Base-by-base conservation (phyloP, 64 coral and sea anemone species). In the Pocillopora verrucosa region DNA sequence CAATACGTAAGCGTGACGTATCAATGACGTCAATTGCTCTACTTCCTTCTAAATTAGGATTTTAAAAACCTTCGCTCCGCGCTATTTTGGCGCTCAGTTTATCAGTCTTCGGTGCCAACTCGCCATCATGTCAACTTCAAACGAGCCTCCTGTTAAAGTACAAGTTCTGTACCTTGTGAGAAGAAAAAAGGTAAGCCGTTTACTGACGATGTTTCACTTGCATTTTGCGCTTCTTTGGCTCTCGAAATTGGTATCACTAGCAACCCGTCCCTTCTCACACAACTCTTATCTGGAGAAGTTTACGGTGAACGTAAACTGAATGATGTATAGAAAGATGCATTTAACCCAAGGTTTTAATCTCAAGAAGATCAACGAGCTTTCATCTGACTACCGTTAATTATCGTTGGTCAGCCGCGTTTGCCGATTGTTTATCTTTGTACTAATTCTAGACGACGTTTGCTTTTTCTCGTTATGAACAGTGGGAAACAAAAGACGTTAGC, bases 31-130 rank as follows among this genome's bases (percentile, higher is more conserved):
- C 65, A 70, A 13, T 11, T 56, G 19, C 19, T 56, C 16, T 2
- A 72, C 82, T 85, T 85, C 82, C 82, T 85, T 16, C 62, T 51
- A 57, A 57, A 57, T 65, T 65, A 70, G 72, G 34, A 11, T 13
- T 19, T 26, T 24, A n/a, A 19, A 67, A 70, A 70, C n/a, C 6
- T 70, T 24, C 1, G 1, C 17, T 11, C 30, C 1, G 2, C 20
- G 19, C 35, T 85, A 85, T 85, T 85, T 72, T 72, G 63, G 80
- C 34, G 16, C 5, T 22, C 57, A 10, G 36, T 30, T 70, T 56
- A 65, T 20, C 34, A 37, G 38, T 3, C n/a, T 11, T 13, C 2
- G 7, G 56, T 2, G 9, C 22, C 19, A 79, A 26, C 26, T 20
- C 12, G 36, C 37, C 0, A 5, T 20, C 36, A 85, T 85, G 64